Conservation (phyloP, 2,888 invertebrate species). For the Leptopterna dolabrata region DNA sequence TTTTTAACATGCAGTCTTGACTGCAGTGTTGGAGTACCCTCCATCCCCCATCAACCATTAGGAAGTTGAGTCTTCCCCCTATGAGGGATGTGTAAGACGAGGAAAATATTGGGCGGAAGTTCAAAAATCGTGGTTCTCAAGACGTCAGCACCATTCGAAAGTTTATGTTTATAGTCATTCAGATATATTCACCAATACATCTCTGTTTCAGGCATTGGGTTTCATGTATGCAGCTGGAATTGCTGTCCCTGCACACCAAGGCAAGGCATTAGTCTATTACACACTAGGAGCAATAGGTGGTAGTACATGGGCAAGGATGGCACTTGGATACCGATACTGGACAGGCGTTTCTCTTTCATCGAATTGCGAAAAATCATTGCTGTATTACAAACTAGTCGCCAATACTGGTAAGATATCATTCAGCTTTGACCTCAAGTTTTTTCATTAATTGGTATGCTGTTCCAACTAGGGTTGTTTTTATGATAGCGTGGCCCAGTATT, state of each 20-base stretch:
- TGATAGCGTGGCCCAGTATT: no score
- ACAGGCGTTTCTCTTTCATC: conserved; percentile 88
- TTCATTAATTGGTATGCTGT: conserved; percentile 15
- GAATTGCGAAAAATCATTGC: conserved; percentile 91
- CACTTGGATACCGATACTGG: conserved; percentile 94
- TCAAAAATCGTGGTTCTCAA: no score
- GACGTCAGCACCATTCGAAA: no score
- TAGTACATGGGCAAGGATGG: conserved; percentile 95
- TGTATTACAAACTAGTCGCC: conserved; percentile 91
- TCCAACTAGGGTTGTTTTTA: no score
- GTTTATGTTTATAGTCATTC: not conserved
- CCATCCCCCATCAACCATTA: no score
- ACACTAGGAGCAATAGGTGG: conserved; percentile 92
- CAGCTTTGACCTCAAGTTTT: no score
- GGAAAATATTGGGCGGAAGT: no score
- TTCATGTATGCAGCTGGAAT: conserved; percentile 90
- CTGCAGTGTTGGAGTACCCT: no score
- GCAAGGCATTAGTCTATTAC: conserved; percentile 90
- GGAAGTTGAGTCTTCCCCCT: no score
- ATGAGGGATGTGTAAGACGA: no score
- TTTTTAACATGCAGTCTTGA: no score
- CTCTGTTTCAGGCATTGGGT: conserved; percentile 77
- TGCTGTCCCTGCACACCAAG: conserved; percentile 87
- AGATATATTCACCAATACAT: not conserved
- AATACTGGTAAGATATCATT: conserved; percentile 84